A percentile compares a stretch with the other conserved stretches of the same genome.
Evolutionary conservation across 2,888 invertebrate species (phyloP).

Genomic region (Mythimna albipuncta): DNA sequence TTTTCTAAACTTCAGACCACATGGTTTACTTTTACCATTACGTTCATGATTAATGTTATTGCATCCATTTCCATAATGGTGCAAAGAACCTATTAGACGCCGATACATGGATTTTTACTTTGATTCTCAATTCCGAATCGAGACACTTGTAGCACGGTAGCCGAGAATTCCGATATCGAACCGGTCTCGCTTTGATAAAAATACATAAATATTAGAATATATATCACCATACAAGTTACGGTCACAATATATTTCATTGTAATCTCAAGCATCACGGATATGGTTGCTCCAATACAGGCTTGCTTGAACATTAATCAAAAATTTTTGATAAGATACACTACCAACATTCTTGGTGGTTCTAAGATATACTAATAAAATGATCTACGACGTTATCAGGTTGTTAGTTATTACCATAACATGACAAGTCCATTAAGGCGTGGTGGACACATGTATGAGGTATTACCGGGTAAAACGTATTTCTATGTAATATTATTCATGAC

Average conservation of each 20-base stretch:
- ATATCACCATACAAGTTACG: constrained; percentile 54
- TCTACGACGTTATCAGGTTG: constrained; percentile 82
- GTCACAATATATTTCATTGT: constrained; percentile 77
- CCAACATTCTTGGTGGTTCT: constrained; percentile 53
- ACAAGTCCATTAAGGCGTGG: constrained; percentile 87
- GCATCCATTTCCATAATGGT: constrained; percentile 30
- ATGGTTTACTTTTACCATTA: constrained; percentile 29
- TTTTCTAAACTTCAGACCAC: constrained; percentile 12
- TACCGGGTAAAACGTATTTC: constrained; percentile 71
- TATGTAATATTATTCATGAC: constrained; percentile 73
- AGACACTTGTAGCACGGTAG: constrained; percentile 59
- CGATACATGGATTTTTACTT: constrained; percentile 50
- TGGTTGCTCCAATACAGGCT: constrained; percentile 58
- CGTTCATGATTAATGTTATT: constrained; percentile 45
- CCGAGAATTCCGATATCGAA: constrained; percentile 55
- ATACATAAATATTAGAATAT: constrained; percentile 51
- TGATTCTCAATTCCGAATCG: constrained; percentile 43
- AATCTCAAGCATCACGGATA: constrained; percentile 74
- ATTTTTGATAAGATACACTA: constrained; percentile 75
- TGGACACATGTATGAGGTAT: constrained; percentile 77
- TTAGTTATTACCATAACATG: constrained; percentile 89
- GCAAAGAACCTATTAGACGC: constrained; percentile 37
- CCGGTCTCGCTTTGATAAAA: constrained; percentile 63
- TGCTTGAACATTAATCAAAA: constrained; percentile 80
- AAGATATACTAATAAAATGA: constrained; percentile 81